Conservation (phyloP, 1,140 invertebrate species). For the Lutraria rhynchaena region DNA sequence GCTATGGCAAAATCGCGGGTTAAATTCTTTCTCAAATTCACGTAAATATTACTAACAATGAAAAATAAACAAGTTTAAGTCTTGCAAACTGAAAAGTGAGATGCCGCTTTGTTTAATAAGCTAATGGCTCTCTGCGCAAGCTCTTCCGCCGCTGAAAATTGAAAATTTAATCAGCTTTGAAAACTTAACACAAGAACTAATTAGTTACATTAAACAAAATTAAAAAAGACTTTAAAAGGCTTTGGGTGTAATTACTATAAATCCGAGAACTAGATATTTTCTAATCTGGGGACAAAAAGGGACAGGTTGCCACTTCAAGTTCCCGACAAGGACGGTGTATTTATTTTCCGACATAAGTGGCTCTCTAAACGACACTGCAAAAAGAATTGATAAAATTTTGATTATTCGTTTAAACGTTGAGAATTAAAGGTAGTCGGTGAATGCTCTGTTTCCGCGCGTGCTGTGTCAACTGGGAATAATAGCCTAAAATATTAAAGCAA, state of each 20-base stretch:
- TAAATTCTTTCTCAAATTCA: constrained; percentile 47
- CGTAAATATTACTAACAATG: constrained; percentile 12
- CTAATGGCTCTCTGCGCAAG: background rate
- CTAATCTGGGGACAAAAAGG: constrained; percentile 9
- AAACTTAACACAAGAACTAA: background rate
- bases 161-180: constrained; percentile 5
- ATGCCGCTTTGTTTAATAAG: constrained; percentile 18
- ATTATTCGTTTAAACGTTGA: background rate
- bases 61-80: constrained; percentile 50
- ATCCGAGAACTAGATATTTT: background rate
- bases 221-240: constrained; percentile 6
- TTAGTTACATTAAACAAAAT: constrained; percentile 47
- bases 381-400: constrained; percentile 43
- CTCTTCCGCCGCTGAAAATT: background rate
- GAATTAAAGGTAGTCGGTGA: background rate
- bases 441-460: constrained; percentile 14
- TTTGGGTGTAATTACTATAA: constrained; percentile 18
- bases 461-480: constrained; percentile 46
- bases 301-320: constrained; percentile 28
- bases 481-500: constrained; percentile 26
- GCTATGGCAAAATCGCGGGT: background rate
- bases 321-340: constrained; percentile 19
- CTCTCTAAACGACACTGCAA: constrained; percentile 18
- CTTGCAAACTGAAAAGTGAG: background rate
- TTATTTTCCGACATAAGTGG: constrained; percentile 31